Evolutionary conservation across 2,113 vertebrate species (phyloP).

Genomic region (Dipodomys merriami): DNA sequence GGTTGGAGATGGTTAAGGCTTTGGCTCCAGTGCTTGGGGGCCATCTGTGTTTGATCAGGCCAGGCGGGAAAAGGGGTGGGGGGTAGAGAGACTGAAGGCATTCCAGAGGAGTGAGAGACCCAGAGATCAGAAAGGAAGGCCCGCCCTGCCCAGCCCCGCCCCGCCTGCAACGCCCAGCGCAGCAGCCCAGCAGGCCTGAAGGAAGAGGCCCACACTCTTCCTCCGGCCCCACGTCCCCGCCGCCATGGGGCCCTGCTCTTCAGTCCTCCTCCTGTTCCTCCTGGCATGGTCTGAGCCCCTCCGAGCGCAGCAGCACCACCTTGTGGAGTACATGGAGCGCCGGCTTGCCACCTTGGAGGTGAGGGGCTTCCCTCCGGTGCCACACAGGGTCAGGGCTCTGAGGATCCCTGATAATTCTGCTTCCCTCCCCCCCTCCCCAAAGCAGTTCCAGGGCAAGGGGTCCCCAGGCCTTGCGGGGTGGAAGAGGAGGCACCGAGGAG

Average conservation of each 20-base stretch:
- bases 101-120: slow-evolving; percentile 88
- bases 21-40: slow-evolving; percentile 73
- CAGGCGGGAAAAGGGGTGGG: slow-evolving; percentile 64
- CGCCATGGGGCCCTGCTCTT: slow-evolving; percentile 72
- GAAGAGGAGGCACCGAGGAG: neutral
- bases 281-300: slow-evolving; percentile 73
- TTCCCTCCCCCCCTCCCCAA: neutral
- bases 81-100: slow-evolving; percentile 80
- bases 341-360: slow-evolving; percentile 88
- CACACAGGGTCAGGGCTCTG: neutral
- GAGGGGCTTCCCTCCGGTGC: slow-evolving; percentile 45
- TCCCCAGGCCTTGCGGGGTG: neutral
- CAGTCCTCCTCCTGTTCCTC: slow-evolving; percentile 76
- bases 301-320: slow-evolving; percentile 85
- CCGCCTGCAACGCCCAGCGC: slow-evolving; percentile 58
- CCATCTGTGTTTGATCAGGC: slow-evolving; percentile 89
- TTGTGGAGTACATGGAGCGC: slow-evolving; percentile 89
- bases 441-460: neutral
- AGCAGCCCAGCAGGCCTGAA: slow-evolving; percentile 51
- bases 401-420: neutral
- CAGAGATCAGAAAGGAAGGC: slow-evolving; percentile 64
- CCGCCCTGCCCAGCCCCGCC: slow-evolving; percentile 63
- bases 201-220: slow-evolving; percentile 53
- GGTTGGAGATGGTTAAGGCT: slow-evolving; percentile 80
- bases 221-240: slow-evolving; percentile 35